phyloP scores from a whole-genome alignment of 2,797 vertebrate species.

The Glossophaga mutica region DNA sequence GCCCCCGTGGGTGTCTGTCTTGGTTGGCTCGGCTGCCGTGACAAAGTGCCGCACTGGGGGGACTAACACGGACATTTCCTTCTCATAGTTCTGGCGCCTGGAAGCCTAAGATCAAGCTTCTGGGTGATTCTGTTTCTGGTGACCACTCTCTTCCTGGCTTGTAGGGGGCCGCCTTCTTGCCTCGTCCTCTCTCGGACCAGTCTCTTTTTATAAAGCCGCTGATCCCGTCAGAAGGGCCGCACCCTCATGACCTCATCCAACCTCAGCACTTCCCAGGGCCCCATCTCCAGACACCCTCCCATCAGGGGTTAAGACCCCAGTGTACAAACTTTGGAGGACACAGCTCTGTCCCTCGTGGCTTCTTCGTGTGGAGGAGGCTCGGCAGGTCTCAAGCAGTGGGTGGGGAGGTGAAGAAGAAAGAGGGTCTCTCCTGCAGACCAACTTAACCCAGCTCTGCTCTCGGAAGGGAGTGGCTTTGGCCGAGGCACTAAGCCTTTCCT shows the following conservation, averaged over 20 bases:
- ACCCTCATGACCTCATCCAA: background rate
- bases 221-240: background rate
- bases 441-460: too few relatives aligned
- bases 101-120: background rate
- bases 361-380: background rate
- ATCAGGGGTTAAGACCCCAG: background rate
- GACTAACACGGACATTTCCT: background rate
- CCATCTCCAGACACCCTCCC: background rate
- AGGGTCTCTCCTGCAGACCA: too few relatives aligned
- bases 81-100: too few relatives aligned
- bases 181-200: fast-evolving
- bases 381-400: background rate
- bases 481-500: too few relatives aligned
- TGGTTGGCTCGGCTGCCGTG: background rate
- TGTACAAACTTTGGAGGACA: background rate
- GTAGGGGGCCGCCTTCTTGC: fast-evolving
- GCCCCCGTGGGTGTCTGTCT: background rate
- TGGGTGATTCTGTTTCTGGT: background rate
- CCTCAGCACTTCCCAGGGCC: background rate
- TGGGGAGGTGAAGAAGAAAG: too few relatives aligned
- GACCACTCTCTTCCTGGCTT: background rate
- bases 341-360: fast-evolving
- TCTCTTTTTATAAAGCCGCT: background rate
- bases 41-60: too few relatives aligned
- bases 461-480: too few relatives aligned